phyloP scores from a whole-genome alignment of 1,140 invertebrate species.

The Aphaenogaster rudis region DNA sequence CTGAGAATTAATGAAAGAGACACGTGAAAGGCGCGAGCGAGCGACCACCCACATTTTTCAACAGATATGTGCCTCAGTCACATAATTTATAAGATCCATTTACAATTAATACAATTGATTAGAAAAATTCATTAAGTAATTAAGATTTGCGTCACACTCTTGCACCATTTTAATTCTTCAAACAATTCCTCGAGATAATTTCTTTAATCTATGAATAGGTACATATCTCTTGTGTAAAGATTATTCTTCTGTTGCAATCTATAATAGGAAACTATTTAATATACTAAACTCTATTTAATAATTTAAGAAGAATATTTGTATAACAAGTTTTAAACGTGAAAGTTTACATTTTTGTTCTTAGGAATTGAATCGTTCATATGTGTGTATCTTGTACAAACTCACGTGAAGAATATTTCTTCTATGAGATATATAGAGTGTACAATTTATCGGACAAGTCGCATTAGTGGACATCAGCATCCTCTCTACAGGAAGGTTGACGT shows the following conservation, averaged over 20 bases:
- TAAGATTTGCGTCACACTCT: neutral
- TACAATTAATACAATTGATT: neutral
- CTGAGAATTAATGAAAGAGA: slow-evolving; percentile 55
- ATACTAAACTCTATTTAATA: neutral
- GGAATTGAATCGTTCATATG: neutral
- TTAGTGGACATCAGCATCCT: slow-evolving; percentile 38
- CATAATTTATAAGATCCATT: neutral
- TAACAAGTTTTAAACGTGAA: neutral
- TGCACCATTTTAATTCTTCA: neutral
- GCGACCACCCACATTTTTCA: slow-evolving; percentile 60
- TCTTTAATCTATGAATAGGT: neutral
- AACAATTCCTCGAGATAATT: neutral
- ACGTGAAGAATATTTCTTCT: neutral
- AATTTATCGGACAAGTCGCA: slow-evolving; percentile 28
- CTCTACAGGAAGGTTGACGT: slow-evolving; percentile 65
- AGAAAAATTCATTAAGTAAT: neutral
- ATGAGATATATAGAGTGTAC: neutral
- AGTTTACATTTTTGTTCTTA: neutral
- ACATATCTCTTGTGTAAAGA: neutral
- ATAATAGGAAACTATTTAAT: neutral
- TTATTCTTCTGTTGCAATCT: neutral
- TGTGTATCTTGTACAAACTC: neutral
- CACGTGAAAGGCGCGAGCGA: slow-evolving; percentile 40
- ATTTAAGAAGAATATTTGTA: neutral
- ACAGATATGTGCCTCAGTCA: neutral